Percentiles rank a stretch among this genome's conserved stretches.
These are phyloP conservation scores for Lasaia peninsularis DNA, from an alignment of 1,140 invertebrate genomes.

Conservation along the genomic window DNA sequence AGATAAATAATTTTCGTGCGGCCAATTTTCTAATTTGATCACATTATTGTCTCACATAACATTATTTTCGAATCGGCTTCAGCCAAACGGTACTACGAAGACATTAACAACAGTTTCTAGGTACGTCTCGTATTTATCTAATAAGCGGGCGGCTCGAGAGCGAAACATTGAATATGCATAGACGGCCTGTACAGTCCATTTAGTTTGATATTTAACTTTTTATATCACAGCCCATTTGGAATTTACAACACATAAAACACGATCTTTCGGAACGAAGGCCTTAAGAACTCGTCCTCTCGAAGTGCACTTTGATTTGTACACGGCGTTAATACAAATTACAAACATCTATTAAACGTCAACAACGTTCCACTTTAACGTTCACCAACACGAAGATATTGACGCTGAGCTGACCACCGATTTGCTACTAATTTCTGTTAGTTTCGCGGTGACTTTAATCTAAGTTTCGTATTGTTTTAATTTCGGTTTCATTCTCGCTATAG, in stretches of 20 bases:
- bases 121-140: slow-evolving; percentile 10
- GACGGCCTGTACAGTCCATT: slow-evolving; percentile 81
- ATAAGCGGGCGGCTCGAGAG: slow-evolving; percentile 49
- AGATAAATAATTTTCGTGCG: neutral
- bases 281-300: slow-evolving; percentile 60
- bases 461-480: slow-evolving; percentile 10
- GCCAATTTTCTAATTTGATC: slow-evolving; percentile 14
- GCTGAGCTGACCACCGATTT: slow-evolving; percentile 44
- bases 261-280: slow-evolving; percentile 67
- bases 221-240: slow-evolving; percentile 85
- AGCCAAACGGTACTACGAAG: neutral
- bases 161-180: slow-evolving; percentile 61
- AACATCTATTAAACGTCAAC: slow-evolving; percentile 65
- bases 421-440: slow-evolving; percentile 1
- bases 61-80: slow-evolving; percentile 9
- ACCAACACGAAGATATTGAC: slow-evolving; percentile 51
- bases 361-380: slow-evolving; percentile 48
- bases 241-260: slow-evolving; percentile 78
- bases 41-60: slow-evolving; percentile 26
- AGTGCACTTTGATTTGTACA: slow-evolving; percentile 77
- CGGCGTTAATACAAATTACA: slow-evolving; percentile 70
- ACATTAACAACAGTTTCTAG: slow-evolving; percentile 1
- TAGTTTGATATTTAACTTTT: slow-evolving; percentile 80
- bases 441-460: slow-evolving; percentile 7
- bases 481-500: neutral